Conservation (phyloP, 2,113 vertebrate species). For the Boulengeromyrus knoepffleri region DNA sequence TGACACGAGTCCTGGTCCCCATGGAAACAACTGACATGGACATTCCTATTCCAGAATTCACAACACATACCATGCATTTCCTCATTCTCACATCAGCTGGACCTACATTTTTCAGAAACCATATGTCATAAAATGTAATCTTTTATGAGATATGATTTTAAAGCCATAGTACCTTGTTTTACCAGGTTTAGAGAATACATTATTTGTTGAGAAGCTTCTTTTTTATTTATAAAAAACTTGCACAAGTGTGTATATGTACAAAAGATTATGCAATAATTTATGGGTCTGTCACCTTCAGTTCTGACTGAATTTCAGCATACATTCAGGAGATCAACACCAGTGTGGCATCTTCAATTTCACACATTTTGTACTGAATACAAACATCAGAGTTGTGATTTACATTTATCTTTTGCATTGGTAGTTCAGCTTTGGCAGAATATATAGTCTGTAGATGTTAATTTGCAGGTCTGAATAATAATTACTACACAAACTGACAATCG, state of each 20-base stretch:
- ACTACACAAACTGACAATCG: not conserved
- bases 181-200: not conserved
- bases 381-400: not conserved
- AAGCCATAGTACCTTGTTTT: not conserved
- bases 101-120: not conserved
- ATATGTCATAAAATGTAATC: not conserved
- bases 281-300: not conserved
- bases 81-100: not conserved
- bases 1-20: conserved; percentile 60
- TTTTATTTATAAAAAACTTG: not conserved
- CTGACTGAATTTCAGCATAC: not conserved
- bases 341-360: not conserved
- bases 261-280: not conserved
- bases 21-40: conserved; percentile 33
- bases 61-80: not conserved
- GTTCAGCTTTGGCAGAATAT: not conserved
- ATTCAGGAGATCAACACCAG: not conserved
- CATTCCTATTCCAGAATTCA: not conserved
- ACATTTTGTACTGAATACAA: not conserved
- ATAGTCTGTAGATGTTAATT: not conserved
- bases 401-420: not conserved
- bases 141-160: not conserved
- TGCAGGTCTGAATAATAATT: not conserved
- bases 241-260: conserved; percentile 2
- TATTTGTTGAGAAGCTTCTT: not conserved